Percentiles rank a stretch among this genome's conserved stretches.
Conservation (phyloP, 2,797 vertebrate genomes). For the Agapornis canus region DNA sequence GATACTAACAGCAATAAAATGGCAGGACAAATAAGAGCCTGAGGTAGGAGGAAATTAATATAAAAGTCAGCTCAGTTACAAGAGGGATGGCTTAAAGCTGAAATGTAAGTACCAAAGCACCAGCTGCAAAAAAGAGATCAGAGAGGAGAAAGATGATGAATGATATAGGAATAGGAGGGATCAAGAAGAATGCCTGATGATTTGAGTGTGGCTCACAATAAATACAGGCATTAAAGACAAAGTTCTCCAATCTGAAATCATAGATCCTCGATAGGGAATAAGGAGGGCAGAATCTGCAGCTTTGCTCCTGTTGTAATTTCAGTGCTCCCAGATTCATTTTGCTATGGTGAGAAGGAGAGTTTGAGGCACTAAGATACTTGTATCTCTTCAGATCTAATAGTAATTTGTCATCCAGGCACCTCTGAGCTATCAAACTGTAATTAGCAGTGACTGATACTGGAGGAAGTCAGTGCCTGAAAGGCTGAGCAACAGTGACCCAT, state of each 20-base stretch:
- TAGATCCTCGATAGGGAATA: not conserved
- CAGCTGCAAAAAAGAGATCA: not conserved
- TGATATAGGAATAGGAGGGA: not conserved
- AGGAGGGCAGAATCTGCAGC: not conserved
- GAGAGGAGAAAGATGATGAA: not conserved
- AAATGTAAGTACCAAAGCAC: not conserved
- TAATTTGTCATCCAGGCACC: constrained; percentile 35
- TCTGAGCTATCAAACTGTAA: constrained; percentile 30
- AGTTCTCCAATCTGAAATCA: not conserved
- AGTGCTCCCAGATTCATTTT: not conserved
- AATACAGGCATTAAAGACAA: not conserved
- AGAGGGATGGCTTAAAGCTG: not conserved
- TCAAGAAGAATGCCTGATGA: not conserved
- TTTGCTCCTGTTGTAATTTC: not conserved
- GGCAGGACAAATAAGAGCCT: not conserved
- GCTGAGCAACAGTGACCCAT: not conserved
- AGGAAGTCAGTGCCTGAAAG: not conserved
- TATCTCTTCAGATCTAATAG: not conserved
- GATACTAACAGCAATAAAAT: not conserved
- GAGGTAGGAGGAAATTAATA: not conserved
- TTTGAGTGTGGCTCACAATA: not conserved
- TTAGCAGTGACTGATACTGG: constrained; percentile 31
- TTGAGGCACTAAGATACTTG: not conserved
- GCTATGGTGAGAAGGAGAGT: not conserved
- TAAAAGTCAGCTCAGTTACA: not conserved